phyloP scores from a whole-genome alignment of 2,888 invertebrate species.

The Idaea straminata region DNA sequence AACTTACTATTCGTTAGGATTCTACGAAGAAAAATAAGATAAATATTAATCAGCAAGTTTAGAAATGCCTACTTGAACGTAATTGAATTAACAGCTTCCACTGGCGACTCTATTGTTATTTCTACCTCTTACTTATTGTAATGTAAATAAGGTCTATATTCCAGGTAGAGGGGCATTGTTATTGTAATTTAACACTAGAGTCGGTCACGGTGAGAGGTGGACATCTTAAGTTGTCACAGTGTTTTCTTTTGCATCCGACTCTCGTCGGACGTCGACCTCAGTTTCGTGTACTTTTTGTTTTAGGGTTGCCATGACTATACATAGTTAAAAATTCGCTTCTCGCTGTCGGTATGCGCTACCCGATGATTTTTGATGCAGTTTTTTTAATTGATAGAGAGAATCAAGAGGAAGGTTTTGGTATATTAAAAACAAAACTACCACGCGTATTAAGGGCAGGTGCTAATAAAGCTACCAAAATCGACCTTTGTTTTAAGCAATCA shows the following conservation, averaged over 20 bases:
- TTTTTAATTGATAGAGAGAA: constrained; percentile 5
- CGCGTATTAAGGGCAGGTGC: no score
- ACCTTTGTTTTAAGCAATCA: no score
- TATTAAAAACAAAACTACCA: no score
- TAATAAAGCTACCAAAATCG: no score
- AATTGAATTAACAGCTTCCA: constrained; percentile 54
- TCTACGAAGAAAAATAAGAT: not conserved
- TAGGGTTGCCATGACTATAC: constrained; percentile 46
- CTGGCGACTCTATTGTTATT: constrained; percentile 5
- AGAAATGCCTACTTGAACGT: constrained; percentile 42
- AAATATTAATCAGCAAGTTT: constrained; percentile 12
- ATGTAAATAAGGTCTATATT: constrained; percentile 27
- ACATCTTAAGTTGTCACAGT: constrained; percentile 73
- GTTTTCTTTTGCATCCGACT: constrained; percentile 68
- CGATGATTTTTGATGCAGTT: no score
- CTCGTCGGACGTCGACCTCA: constrained; percentile 65
- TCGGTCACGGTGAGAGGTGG: constrained; percentile 50
- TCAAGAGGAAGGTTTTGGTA: no score
- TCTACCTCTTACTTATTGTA: constrained; percentile 20
- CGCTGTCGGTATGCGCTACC: no score
- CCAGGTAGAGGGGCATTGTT: constrained; percentile 46
- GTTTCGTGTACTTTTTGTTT: constrained; percentile 37
- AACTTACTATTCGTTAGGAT: no score
- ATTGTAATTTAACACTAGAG: constrained; percentile 70
- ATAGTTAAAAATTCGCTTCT: not conserved